A percentile compares a stretch with the other conserved stretches of the same genome.
These are phyloP conservation scores for Nematolebias whitei DNA, from an alignment of 2,113 vertebrate genomes.

Conservation along the genomic window DNA sequence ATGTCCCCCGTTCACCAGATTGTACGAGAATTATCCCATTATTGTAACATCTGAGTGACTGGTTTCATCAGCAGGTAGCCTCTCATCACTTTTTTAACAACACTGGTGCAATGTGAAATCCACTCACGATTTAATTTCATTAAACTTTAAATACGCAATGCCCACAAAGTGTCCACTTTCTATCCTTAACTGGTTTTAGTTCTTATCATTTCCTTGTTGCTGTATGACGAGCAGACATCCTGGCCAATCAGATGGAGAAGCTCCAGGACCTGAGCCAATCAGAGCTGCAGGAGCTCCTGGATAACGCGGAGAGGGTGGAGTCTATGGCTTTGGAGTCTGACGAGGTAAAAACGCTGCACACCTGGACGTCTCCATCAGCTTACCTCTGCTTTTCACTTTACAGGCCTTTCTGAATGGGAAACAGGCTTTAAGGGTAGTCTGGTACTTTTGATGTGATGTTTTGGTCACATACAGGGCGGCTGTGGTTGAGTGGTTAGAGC, in stretches of 20 bases:
- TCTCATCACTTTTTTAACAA: no score
- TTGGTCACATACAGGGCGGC: no score
- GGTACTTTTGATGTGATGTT: no score
- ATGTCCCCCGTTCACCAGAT: background rate
- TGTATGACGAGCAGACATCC: conserved; percentile 66
- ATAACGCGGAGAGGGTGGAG: conserved; percentile 77
- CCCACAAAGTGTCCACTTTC: conserved; percentile 20
- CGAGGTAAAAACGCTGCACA: conserved; percentile 68
- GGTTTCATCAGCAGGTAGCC: no score
- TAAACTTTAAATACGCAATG: background rate
- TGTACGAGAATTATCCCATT: no score
- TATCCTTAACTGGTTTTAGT: conserved; percentile 45
- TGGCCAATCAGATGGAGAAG: conserved; percentile 84
- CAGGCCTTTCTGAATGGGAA: background rate
- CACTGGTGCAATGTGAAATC: no score
- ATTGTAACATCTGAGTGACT: no score
- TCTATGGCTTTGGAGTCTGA: conserved; percentile 82
- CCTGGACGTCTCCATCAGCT: no score
- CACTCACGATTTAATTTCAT: no score
- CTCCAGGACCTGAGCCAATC: conserved; percentile 82
- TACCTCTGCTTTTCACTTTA: background rate
- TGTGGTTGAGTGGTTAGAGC: no score
- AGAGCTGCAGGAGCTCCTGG: conserved; percentile 82
- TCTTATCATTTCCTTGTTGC: conserved; percentile 45
- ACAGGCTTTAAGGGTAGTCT: no score